Evolutionary conservation across 1,140 invertebrate species (phyloP), one percentile per base, ranked within the genome.

Genomic region (Heliconius nattereri): DNA sequence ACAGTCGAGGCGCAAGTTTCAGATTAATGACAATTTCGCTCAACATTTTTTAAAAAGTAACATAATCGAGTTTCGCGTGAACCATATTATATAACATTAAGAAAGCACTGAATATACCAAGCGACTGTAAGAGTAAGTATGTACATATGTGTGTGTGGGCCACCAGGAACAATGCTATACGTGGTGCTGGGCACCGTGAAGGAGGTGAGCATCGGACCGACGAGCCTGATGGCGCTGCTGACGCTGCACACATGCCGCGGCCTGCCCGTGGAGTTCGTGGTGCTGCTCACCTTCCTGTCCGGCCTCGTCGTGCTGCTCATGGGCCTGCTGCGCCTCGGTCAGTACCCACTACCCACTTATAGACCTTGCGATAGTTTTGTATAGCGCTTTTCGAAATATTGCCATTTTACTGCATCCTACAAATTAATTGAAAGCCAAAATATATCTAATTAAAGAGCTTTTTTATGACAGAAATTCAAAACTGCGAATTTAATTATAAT

Each of bases 121-220:
- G 54, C 19, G 49, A 52, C 8, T 20, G 49, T 52, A 52, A 52
- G 19, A 6, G 49, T 52, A 52, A 20, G 19, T 52, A 7, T 60
- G 54, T 60, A 60, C 54, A 60, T 45, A 16, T 45, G 40, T 60
- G n/a, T 23, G 57, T 60, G 3, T 23, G 20, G 57, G 8, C 2
- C 9, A n/a, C 5, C 91, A 96, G 97, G 98, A 94, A 96, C 97
- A 82, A 98, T 99, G 85, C 94, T 99, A 23, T 99, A 99, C 91
- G 95, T 97, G 57, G 91, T 98, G 78, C 96, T 99, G 84, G 98
- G 98, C 7, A 98, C 98, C 1, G 97, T 98, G 71, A 98, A 97
- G 89, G 97, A 99, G 95, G 97, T 99, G 5, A 98, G 98, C 0
- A 98, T 99, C 81, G 98, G 98, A 37, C 97, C 98, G 0, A 98